Conservation (phyloP, 35 echinoderm and acorn worm genomes). For the Ptychodera flava region DNA sequence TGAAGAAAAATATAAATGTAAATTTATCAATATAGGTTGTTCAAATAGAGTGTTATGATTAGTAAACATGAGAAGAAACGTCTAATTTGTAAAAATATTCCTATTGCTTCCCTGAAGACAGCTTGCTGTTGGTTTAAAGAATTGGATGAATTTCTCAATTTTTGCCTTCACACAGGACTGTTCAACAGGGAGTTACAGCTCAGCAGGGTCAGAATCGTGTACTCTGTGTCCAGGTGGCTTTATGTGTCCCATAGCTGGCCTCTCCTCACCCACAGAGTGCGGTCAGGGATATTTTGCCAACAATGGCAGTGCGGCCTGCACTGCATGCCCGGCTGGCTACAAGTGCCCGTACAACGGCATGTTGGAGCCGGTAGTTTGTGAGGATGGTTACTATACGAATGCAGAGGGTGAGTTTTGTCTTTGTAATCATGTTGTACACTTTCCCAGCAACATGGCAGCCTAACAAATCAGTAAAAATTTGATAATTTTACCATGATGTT, state of each 20-base stretch:
- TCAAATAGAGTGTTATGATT: no score
- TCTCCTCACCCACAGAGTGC: conserved; percentile 39
- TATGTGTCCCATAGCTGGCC: conserved; percentile 56
- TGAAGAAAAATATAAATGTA: no score
- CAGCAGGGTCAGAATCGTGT: conserved; percentile 72
- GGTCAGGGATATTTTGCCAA: conserved; percentile 64
- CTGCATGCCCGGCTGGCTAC: conserved; percentile 59
- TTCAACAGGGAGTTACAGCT: conserved; percentile 65
- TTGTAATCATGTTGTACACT: no score
- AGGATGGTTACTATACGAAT: conserved; percentile 75
- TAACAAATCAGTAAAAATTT: no score
- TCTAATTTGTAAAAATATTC: no score
- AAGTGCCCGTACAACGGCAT: conserved; percentile 66
- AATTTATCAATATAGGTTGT: no score
- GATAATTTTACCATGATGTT: no score
- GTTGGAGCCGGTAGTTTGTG: conserved; percentile 56
- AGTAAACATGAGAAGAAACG: no score
- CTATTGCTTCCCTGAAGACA: no score
- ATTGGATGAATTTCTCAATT: neutral
- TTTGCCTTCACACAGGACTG: conserved; percentile 32
- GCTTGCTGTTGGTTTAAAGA: no score
- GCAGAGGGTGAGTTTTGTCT: conserved; percentile 51
- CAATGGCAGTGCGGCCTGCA: conserved; percentile 72
- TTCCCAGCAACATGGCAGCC: no score
- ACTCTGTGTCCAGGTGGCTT: conserved; percentile 61